A percentile compares a stretch with the other conserved stretches of the same genome.
phyloP scores from a whole-genome alignment of 2,797 vertebrate genomes.

The Gymnodraco acuticeps region DNA sequence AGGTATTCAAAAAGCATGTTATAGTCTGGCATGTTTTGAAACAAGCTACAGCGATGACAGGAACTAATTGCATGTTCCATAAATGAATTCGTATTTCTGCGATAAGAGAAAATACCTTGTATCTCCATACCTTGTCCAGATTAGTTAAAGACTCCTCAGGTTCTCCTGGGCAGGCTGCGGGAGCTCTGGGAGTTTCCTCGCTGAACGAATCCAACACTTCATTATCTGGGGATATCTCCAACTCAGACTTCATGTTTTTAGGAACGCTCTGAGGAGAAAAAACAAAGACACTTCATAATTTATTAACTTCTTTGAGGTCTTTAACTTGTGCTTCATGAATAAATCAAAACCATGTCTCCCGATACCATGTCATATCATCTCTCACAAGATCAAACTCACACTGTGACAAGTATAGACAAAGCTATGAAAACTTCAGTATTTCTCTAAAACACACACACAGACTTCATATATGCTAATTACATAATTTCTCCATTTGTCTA shows the following conservation, averaged over 20 bases:
- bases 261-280: conserved; percentile 66
- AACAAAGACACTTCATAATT: conserved; percentile 79
- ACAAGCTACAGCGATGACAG: conserved; percentile 27
- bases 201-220: conserved; percentile 72
- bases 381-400: conserved; percentile 70
- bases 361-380: conserved; percentile 74
- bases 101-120: conserved; percentile 7
- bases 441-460: conserved; percentile 39
- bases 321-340: conserved; percentile 79
- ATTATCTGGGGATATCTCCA: conserved; percentile 75
- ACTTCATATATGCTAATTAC: conserved; percentile 40
- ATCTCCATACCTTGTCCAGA: conserved; percentile 65
- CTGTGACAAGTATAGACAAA: conserved; percentile 65
- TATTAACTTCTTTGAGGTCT: conserved; percentile 81
- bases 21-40: conserved; percentile 26
- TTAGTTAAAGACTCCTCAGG: conserved; percentile 64
- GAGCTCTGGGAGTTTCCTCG: conserved; percentile 63
- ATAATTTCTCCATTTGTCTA: conserved; percentile 27
- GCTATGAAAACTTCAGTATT: conserved; percentile 45
- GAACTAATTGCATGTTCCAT: conserved; percentile 48
- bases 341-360: conserved; percentile 76
- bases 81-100: conserved; percentile 52
- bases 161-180: conserved; percentile 66
- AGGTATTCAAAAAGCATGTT: conserved; percentile 26
- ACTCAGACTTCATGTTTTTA: conserved; percentile 72